Evolutionary conservation across 1,140 invertebrate species (phyloP).

Genomic region (Hyposmocoma kahamanoa): DNA sequence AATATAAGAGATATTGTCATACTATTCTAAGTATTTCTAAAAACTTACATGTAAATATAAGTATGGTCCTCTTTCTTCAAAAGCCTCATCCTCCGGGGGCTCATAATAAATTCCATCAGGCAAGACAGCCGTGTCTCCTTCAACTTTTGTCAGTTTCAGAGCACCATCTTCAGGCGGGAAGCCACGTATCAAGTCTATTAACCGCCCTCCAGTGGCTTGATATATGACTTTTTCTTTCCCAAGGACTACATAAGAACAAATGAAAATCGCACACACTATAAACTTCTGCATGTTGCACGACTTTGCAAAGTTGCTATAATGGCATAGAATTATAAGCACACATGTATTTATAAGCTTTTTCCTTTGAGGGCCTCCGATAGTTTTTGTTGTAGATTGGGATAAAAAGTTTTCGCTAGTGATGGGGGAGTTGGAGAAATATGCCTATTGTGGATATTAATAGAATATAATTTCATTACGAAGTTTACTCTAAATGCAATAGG

Average conservation of each 20-base stretch:
- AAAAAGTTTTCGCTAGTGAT: background rate
- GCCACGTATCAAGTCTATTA: conserved; percentile 20
- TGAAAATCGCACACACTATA: background rate
- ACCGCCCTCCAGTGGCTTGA: conserved; percentile 11
- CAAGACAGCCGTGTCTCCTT: conserved; percentile 1
- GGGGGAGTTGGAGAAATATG: too few relatives aligned
- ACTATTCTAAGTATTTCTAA: too few relatives aligned
- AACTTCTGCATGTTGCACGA: background rate
- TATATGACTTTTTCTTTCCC: conserved; percentile 19
- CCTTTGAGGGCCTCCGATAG: background rate
- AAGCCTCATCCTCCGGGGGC: conserved; percentile 20
- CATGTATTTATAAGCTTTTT: conserved; percentile 4
- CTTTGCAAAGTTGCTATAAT: background rate
- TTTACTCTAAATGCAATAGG: too few relatives aligned
- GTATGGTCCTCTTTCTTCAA: too few relatives aligned
- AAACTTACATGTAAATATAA: too few relatives aligned
- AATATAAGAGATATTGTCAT: too few relatives aligned
- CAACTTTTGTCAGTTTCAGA: conserved; percentile 15
- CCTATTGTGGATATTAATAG: too few relatives aligned
- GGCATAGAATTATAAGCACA: background rate
- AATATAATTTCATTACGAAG: too few relatives aligned
- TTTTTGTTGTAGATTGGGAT: background rate
- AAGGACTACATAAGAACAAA: background rate
- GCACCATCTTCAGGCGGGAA: conserved; percentile 7
- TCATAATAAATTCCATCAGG: conserved; percentile 24